Conservation (phyloP, 2,888 invertebrate species). For the Drosophila percnosoma region DNA sequence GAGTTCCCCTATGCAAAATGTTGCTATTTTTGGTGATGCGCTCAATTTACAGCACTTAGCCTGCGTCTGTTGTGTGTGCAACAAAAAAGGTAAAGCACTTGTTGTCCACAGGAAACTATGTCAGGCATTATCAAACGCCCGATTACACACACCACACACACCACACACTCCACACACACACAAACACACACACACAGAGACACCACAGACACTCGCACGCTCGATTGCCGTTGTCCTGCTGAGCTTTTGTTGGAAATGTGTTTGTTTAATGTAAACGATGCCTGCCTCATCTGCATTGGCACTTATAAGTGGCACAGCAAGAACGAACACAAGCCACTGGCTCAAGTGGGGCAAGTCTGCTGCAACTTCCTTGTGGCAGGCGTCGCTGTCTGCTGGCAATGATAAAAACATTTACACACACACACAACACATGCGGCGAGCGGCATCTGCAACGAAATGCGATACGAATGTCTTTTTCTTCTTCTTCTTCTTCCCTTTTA, state of each 20-base stretch:
- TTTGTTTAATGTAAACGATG: conserved; percentile 59
- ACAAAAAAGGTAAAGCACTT: conserved; percentile 27
- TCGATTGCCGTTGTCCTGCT: conserved; percentile 38
- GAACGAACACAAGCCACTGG: conserved; percentile 31
- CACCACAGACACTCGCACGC: conserved; percentile 5
- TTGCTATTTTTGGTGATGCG: conserved; percentile 63
- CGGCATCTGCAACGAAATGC: conserved; percentile 57
- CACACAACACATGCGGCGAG: conserved; percentile 21
- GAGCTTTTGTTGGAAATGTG: conserved; percentile 60
- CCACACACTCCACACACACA: conserved; percentile 20
- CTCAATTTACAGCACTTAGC: conserved; percentile 71
- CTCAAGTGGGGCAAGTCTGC: conserved; percentile 29
- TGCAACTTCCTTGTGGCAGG: conserved; percentile 45
- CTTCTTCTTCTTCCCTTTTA: conserved; percentile 7
- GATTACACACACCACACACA: conserved; percentile 7
- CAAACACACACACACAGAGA: not conserved
- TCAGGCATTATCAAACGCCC: conserved; percentile 45
- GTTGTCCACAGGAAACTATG: conserved; percentile 65
- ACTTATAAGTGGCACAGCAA: conserved; percentile 39
- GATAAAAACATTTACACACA: conserved; percentile 43
- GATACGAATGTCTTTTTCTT: conserved; percentile 40
- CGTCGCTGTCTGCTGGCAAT: conserved; percentile 48
- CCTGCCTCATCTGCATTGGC: conserved; percentile 52
- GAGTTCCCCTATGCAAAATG: conserved; percentile 35
- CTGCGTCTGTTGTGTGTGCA: no score